Percentiles rank a stretch among this genome's conserved stretches.
phyloP scores from a whole-genome alignment of 2,113 vertebrate species.

The Seriola rivoliana region DNA sequence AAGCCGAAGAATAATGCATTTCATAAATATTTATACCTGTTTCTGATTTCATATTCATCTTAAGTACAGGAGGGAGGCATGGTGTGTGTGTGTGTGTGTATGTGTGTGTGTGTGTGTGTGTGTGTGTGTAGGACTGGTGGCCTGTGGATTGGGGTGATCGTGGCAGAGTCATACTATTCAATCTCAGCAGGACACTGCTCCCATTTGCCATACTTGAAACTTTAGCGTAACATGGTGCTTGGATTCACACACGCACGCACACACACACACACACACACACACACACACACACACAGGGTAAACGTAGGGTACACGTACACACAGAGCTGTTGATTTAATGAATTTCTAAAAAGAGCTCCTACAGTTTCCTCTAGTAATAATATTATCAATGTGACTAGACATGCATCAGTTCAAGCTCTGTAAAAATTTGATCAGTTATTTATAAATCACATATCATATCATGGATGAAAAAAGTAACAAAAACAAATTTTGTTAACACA shows the following conservation, averaged over 20 bases:
- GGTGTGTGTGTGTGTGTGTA: constrained; percentile 2
- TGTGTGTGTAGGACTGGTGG: constrained; percentile 24
- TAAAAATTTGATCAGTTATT: not conserved
- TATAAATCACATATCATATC: not conserved
- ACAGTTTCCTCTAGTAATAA: not conserved
- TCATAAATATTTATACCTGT: constrained; percentile 81
- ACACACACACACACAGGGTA: not conserved
- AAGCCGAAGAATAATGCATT: constrained; percentile 75
- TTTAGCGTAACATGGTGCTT: constrained; percentile 8
- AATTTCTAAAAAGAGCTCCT: not conserved
- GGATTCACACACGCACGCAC: constrained; percentile 12
- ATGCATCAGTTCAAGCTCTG: not conserved
- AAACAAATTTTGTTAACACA: not conserved
- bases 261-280: not conserved
- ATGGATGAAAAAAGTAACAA: not conserved
- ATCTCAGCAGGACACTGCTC: constrained; percentile 51
- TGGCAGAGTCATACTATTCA: constrained; percentile 53
- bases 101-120: constrained; percentile 15
- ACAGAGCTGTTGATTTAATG: not conserved
- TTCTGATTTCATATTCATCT: constrained; percentile 75
- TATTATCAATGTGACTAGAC: not conserved
- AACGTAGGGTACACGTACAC: not conserved
- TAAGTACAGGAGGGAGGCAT: constrained; percentile 23
- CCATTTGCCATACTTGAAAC: constrained; percentile 20
- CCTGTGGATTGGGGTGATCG: constrained; percentile 33